Conservation (phyloP, 1,140 invertebrate species). For the Nasonia vitripennis region DNA sequence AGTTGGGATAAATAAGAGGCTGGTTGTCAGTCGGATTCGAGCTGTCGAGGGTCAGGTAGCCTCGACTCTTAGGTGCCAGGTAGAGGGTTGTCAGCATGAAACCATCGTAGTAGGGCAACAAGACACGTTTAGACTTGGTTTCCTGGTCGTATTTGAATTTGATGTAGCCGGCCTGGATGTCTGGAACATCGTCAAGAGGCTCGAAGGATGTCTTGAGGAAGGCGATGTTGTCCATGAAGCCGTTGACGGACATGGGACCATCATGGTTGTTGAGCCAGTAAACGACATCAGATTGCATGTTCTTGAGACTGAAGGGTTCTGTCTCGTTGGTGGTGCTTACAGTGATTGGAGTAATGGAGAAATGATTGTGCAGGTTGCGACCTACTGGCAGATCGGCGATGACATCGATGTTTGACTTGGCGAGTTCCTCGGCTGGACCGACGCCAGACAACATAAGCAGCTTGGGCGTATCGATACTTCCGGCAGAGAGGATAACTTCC, state of each 20-base stretch:
- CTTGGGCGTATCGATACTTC: conserved; percentile 71
- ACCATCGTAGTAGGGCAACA: conserved; percentile 31
- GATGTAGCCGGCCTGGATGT: conserved; percentile 39
- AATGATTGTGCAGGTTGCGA: conserved; percentile 76
- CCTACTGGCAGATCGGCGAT: conserved; percentile 69
- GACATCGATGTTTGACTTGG: conserved; percentile 59
- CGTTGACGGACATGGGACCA: conserved; percentile 22
- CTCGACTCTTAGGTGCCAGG: conserved; percentile 41
- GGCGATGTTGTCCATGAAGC: not conserved
- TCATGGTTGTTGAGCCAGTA: conserved; percentile 32
- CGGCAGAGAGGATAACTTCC: conserved; percentile 75
- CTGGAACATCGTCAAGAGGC: not conserved
- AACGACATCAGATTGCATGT: not conserved
- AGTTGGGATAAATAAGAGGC: conserved; percentile 31
- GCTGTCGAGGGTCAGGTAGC: conserved; percentile 20
- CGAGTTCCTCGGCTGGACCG: conserved; percentile 52
- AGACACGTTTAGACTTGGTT: not conserved
- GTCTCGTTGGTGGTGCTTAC: not conserved
- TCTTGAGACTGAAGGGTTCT: not conserved
- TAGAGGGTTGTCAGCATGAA: not conserved
- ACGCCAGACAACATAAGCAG: conserved; percentile 72
- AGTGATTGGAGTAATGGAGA: conserved; percentile 45
- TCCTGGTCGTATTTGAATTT: not conserved
- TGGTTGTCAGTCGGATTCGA: not conserved
- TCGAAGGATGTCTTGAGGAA: conserved; percentile 35